Evolutionary conservation across 2,113 vertebrate species (phyloP), one percentile per base, ranked within the genome.

Genomic region (Scomber japonicus): DNA sequence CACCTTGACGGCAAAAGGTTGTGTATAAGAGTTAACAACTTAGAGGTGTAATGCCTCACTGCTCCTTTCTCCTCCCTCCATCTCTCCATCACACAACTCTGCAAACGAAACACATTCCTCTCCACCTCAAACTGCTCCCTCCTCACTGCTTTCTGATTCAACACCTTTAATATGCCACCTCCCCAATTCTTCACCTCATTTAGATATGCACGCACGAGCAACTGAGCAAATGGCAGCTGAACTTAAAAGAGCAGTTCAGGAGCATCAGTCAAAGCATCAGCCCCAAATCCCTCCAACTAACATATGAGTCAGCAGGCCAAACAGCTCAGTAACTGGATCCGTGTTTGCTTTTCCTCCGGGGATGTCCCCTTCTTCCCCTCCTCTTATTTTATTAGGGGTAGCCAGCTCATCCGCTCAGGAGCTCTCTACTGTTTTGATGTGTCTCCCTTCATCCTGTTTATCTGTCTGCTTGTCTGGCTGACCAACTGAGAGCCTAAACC

Each of bases 1-100:
- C 94, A 91, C 92, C 88, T 90, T 46, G 0, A 75, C 87, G 91
- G 83, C 92, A 94, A 95, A 94, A 94, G 93, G 92, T 94, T 54
- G 5, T 66, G 87, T 83, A 85, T 92, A 89, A 81, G 79, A 91
- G 78, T 90, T 88, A 90, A 91, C 90, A 87, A 66, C 91, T 92
- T 54, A 0, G 85, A 91, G 87, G 84, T 75, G 83, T 82, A 74
- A 74, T 51, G 2, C 57, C 87, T 91, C 81, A n/a, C 70, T 48
- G 71, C 81, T 78, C 66, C 49, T 0, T 55, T 70, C 72, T 78
- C 75, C 72, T 76, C 82, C 79, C 76, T 82, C 65, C 65, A 40
- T 60, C 70, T 54, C 69, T 84, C 76, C 73, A 19, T 90, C 91
- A 64, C 85, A 90, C 66, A 9, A 53, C 74, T 67, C 68, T 89